Base-by-base conservation (phyloP, 2,797 vertebrate species). In the Enteromius unitaeniatus region DNA sequence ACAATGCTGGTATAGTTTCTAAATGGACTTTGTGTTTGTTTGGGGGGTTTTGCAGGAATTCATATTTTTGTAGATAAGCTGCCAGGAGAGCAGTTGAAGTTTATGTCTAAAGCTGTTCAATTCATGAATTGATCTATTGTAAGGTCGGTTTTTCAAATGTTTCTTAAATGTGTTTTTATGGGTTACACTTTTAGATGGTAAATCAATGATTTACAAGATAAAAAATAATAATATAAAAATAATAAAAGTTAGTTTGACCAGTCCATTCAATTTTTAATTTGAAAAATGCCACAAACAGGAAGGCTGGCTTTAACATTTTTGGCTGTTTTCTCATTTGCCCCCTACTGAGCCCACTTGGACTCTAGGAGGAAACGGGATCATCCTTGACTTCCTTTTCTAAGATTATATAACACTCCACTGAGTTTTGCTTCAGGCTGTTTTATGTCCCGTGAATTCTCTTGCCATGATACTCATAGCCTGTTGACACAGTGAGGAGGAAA, bases 301-400 rank as follows among this genome's bases (percentile, higher is more conserved):
- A 79, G 58, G 31, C 45, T 78, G 53, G 87, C 85, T 86, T 84
- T 87, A 88, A 88, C 53, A 84, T 74, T 75, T 79, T 58, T 69
- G 70, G 62, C 53, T 68, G 42, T 37, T n/a, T n/a, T 40, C 8
- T 53, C 42, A 26, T 73, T 64, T 69, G 74, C 81, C 75, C 45
- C 78, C 85, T 79, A 19, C 83, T 34, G 83, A 79, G 76, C 55
- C 8, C 67, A 76, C 62, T 72, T 65, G 65, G 79, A 65, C 68
- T 85, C 17, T 47, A 78, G 68, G 79, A 86, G 80, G 75, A 85
- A 85, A 85, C 64, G 9, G 83, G 79, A 89, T 81, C 73, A 84
- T 81, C 72, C 68, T 77, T 83, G 62, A 73, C 73, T 85, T 87
- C 78, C 84, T 86, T n/a, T 80, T 64, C 42, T 26, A 78, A 51